phyloP scores from a whole-genome alignment of 2,888 invertebrate species.

The Prosopocoilus inquinatus region DNA sequence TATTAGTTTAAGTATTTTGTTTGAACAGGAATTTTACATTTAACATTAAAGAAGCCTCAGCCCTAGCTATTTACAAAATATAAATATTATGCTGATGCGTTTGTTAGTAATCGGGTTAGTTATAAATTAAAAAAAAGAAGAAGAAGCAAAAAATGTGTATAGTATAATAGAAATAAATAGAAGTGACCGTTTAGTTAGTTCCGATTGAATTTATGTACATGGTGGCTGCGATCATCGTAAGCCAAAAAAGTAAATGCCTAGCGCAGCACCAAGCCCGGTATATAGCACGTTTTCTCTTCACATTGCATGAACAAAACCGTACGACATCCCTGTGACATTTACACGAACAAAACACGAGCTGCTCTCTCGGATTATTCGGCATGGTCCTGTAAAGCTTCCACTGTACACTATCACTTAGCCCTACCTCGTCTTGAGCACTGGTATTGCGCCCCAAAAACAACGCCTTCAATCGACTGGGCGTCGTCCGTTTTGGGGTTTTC shows the following conservation, averaged over 20 bases:
- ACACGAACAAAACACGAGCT: conserved; percentile 11
- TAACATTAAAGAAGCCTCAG: no score
- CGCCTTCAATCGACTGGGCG: conserved; percentile 64
- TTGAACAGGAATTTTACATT: no score
- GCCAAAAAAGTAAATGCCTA: conserved; percentile 9
- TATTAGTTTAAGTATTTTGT: neutral
- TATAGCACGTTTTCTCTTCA: conserved; percentile 6
- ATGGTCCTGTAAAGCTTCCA: conserved; percentile 5
- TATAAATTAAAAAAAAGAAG: neutral
- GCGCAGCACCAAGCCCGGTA: conserved; percentile 10
- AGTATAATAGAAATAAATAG: neutral
- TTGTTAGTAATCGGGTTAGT: no score
- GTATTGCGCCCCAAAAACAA: conserved; percentile 57
- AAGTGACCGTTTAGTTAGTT: neutral
- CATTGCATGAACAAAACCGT: conserved; percentile 8
- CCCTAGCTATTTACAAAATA: no score
- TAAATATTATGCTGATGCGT: no score
- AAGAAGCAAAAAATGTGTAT: no score
- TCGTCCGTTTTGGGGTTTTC: conserved; percentile 53
- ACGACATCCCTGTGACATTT: conserved; percentile 8
- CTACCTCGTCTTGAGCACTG: conserved; percentile 44
- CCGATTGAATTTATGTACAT: conserved; percentile 15
- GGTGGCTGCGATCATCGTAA: conserved; percentile 13
- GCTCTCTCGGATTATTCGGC: conserved; percentile 1
- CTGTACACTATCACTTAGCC: conserved; percentile 7